phyloP scores from a whole-genome alignment of 2,797 vertebrate species.

The Apodemus agrarius region DNA sequence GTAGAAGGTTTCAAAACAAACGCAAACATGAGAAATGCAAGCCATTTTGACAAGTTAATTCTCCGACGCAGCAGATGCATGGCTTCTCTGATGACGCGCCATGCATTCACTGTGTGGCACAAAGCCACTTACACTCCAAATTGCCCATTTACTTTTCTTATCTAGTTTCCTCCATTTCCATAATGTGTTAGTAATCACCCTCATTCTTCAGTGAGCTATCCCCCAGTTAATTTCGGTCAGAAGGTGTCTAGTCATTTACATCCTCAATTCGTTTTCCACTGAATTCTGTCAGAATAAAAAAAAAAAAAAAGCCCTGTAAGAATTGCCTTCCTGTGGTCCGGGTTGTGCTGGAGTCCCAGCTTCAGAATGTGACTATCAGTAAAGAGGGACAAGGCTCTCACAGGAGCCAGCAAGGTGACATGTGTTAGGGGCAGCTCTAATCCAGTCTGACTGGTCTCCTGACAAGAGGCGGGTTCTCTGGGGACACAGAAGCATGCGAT shows the following conservation, averaged over 20 bases:
- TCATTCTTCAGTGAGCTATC: neutral
- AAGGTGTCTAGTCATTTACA: slow-evolving; percentile 25
- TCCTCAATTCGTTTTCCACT: neutral
- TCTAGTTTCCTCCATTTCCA: slow-evolving; percentile 42
- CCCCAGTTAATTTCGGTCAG: neutral
- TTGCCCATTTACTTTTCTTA: slow-evolving; percentile 24
- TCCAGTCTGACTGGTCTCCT: neutral
- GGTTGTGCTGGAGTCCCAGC: neutral
- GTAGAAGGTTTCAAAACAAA: slow-evolving; percentile 56
- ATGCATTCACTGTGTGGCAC: neutral
- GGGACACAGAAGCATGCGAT: neutral
- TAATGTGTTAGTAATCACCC: neutral
- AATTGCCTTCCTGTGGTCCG: neutral
- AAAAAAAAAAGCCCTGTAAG: neutral
- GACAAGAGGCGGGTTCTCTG: neutral
- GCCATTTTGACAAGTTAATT: slow-evolving; percentile 22
- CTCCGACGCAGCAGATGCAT: neutral
- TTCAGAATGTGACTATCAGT: neutral
- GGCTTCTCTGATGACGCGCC: neutral
- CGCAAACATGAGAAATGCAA: neutral
- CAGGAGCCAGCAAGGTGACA: neutral
- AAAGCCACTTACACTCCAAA: neutral
- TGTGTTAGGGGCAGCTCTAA: neutral
- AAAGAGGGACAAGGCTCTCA: neutral
- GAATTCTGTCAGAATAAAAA: slow-evolving; percentile 37